Base-by-base conservation (phyloP, 53 echinoderm and acorn worm species). In the Arbacia lixula region DNA sequence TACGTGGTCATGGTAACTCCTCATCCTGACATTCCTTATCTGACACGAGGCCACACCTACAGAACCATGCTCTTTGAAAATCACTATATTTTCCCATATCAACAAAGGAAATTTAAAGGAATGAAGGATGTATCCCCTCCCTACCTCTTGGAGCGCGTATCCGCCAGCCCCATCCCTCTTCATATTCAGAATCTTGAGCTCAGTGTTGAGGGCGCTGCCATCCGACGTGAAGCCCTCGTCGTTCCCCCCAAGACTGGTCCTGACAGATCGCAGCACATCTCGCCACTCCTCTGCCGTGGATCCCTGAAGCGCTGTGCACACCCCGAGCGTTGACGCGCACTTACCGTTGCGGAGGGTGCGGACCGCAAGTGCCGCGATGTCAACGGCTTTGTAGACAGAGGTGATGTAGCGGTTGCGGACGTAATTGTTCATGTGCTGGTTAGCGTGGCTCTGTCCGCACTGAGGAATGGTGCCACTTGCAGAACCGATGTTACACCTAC, bases 381-480 rank as follows among this genome's bases (percentile, higher is more conserved):
- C 55, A 12, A 90, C 82, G 24, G 93, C 66, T 29, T 88, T 84
- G 19, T 85, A 55, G 2, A 90, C 86, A 4, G 69, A 34, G 2
- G 60, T 14, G 2, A 86, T 88, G 36, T 86, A 90, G 0, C 88
- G 93, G 31, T 81, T 80, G 11, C 90, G 65, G 22, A 35, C 30
- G 53, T 90, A 93, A 38, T 16, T 72, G 42, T 66, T 37, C 5
- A 1, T 40, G 53, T 86, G 88, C 17, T 83, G 68, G 6, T 53
- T 53, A 46, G 28, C 71, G 1, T 93, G 88, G 29, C 31, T 34
- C 1, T 50, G 22, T 9, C 83, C 81, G 22, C 93, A 93, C 12
- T 66, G 66, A 17, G 76, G 53, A 5, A 21, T 77, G 3, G 54
- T 34, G 4, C 77, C 77, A 24, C 56, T 77, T 24, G 60, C 12